phyloP scores from a whole-genome alignment of 2,888 invertebrate species.

The Drepanosiphum platanoidis region DNA sequence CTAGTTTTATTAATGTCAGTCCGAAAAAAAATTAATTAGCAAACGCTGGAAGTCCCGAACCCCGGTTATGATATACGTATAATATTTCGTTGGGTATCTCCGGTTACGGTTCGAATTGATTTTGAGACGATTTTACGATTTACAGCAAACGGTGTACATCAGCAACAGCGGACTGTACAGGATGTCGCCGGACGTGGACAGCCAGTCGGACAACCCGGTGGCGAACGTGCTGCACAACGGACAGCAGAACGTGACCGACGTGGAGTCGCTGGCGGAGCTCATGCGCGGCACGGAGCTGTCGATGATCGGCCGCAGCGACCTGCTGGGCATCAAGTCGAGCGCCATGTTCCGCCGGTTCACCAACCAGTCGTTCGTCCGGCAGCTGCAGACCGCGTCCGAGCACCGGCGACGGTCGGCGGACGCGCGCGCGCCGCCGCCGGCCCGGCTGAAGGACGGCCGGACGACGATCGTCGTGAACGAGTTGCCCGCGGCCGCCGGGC shows the following conservation, averaged over 20 bases:
- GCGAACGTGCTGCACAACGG: conserved; percentile 71
- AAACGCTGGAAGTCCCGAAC: too few species aligned
- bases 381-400: background rate
- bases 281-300: conserved; percentile 73
- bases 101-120: too few species aligned
- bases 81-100: background rate
- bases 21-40: too few species aligned
- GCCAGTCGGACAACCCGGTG: conserved; percentile 69
- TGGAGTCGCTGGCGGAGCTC: conserved; percentile 70
- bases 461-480: background rate
- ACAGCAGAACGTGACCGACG: conserved; percentile 71
- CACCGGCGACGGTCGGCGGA: background rate
- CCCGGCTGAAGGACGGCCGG: background rate
- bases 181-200: background rate
- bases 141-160: conserved; percentile 38
- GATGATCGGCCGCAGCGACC: conserved; percentile 72
- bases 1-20: too few species aligned
- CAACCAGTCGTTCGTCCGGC: conserved; percentile 41
- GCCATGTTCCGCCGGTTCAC: conserved; percentile 1
- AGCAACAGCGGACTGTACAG: conserved; percentile 12
- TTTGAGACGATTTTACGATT: background rate
- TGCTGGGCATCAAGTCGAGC: conserved; percentile 65
- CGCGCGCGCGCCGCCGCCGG: too few species aligned
- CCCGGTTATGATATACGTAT: too few species aligned
- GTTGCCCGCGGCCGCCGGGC: background rate